These are phyloP conservation scores for Antrozous pallidus DNA, from an alignment of 2,797 vertebrate species.

Conservation along the genomic window DNA sequence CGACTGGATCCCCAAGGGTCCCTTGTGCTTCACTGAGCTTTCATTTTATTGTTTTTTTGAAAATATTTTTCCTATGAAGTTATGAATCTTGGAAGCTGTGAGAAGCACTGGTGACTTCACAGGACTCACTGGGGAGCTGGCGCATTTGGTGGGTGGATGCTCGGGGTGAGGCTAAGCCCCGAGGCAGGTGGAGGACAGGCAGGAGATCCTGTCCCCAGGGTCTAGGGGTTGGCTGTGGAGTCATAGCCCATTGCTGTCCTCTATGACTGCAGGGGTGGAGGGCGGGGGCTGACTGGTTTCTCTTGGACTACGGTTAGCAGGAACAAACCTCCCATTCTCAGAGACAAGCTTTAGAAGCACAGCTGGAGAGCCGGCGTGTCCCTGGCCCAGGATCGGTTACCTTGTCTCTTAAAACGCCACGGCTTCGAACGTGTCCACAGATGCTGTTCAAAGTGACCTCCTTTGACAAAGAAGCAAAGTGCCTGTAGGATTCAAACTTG, in stretches of 20 bases:
- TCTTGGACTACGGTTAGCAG: background rate
- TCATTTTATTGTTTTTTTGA: background rate
- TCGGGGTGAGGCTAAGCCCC: background rate
- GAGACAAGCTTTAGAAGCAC: background rate
- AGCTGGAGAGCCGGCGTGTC: background rate
- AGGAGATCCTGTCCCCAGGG: background rate
- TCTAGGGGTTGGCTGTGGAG: too few relatives aligned
- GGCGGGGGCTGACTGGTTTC: background rate
- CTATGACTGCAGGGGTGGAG: rapidly evolving
- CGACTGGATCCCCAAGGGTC: background rate
- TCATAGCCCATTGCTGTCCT: background rate
- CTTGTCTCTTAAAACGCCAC: background rate
- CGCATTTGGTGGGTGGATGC: background rate
- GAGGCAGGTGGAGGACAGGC: background rate
- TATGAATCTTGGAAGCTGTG: conserved; percentile 50
- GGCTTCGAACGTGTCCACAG: background rate
- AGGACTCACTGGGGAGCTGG: background rate
- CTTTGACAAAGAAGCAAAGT: background rate
- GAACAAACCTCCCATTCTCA: background rate
- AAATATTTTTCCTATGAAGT: conserved; percentile 67
- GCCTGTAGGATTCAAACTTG: background rate
- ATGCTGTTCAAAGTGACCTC: conserved; percentile 19
- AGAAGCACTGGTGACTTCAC: background rate
- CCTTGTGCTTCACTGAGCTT: conserved; percentile 20
- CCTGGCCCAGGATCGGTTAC: background rate